These are phyloP conservation scores for Sitta carolinensis DNA, from an alignment of 2,797 vertebrate genomes.

Conservation along the genomic window DNA sequence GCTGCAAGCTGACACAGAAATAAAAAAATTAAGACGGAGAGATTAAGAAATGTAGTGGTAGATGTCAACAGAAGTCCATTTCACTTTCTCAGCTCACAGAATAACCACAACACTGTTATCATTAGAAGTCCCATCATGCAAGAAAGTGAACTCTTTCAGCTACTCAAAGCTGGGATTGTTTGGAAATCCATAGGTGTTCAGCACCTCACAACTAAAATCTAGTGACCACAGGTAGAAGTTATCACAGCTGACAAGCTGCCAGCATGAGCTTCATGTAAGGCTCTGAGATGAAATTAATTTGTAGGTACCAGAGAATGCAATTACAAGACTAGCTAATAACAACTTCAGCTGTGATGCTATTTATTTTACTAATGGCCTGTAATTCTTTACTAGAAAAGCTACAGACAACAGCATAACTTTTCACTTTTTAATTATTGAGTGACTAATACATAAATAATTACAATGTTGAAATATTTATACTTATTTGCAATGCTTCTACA, in stretches of 20 bases:
- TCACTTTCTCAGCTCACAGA: not conserved
- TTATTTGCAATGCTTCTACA: not conserved
- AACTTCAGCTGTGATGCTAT: not conserved
- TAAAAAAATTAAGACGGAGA: not conserved
- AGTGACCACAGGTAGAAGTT: not conserved
- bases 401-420: not conserved
- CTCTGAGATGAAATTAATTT: not conserved
- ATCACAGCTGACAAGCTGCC: not conserved
- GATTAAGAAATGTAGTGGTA: not conserved
- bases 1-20: constrained; percentile 30
- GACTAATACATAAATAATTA: constrained; percentile 33
- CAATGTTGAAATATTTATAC: constrained; percentile 21
- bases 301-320: not conserved
- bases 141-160: not conserved
- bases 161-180: not conserved
- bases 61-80: not conserved
- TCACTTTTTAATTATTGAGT: not conserved
- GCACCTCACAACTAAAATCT: not conserved
- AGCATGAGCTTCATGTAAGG: not conserved
- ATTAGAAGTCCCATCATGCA: not conserved
- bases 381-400: not conserved
- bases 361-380: not conserved
- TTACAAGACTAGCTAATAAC: not conserved
- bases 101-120: not conserved
- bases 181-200: not conserved